Evolutionary conservation across 2,113 vertebrate genomes (phyloP), one percentile per base, ranked within the genome.

Genomic region (Neomonachus schauinslandi): DNA sequence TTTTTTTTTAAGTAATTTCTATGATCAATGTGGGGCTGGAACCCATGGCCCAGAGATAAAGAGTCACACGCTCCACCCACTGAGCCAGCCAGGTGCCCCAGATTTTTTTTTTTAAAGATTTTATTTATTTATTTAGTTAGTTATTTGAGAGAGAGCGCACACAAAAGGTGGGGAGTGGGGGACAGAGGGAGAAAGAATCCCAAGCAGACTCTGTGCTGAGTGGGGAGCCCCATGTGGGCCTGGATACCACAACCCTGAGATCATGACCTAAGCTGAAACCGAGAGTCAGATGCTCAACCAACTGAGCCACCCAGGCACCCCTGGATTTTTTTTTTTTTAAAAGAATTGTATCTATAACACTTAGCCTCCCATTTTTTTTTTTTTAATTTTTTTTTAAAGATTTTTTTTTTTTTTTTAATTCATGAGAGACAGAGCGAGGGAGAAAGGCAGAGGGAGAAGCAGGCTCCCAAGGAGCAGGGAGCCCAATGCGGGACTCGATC

Each of bases 161-260:
- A 7, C 33, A 69, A 69, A 8, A 16, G 33, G 67, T 69, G 15
- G 67, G 33, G n/a, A 19, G 33, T 36, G 1, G 33, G 22, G 18
- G 18, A 8, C 16, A 36, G 33, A 19, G 67, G 16, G 15, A 36
- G 67, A n/a, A 10, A 69, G 67, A 18, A 36, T 36, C 7, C 16
- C 33, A 69, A 19, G 18, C 16, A 4, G 16, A 69, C 67, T 67
- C 31, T 33, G 5, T 69, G 33, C 67, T 36, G 33, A 69, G 33
- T 4, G 3, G 33, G 33, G 33, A 36, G 18, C 33, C 16, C 0
- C 0, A 69, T 1, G 0, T 4, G 16, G 16, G 6, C 7, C 24
- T 31, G 8, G 74, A 77, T 49, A 26, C 26, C 74, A 77, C 7
- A 4, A 31, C 26, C 42, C 14, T 49, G 42, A 77, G 26, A 49